Evolutionary conservation across 2,888 invertebrate species (phyloP).

Genomic region (Thelaira solivaga): DNA sequence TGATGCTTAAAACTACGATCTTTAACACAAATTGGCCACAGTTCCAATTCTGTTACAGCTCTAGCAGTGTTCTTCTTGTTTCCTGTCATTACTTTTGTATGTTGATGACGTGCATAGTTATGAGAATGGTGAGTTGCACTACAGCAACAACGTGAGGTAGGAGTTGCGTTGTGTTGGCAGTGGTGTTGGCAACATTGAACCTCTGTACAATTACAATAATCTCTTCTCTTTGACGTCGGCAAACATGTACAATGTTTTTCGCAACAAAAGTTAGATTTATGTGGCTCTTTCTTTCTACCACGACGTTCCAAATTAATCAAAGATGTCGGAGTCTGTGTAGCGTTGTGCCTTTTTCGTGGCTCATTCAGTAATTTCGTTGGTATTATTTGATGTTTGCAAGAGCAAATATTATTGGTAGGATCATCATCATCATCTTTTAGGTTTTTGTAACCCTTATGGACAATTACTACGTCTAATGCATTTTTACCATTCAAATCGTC

Average conservation of each 20-base stretch:
- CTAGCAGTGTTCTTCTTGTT: constrained; percentile 13
- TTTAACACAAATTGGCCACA: constrained; percentile 31
- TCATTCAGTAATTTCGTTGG: constrained; percentile 26
- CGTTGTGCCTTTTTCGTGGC: constrained; percentile 72
- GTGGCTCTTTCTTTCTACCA: constrained; percentile 3
- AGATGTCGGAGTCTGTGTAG: constrained; percentile 71
- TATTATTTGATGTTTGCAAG: constrained; percentile 39
- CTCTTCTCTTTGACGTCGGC: constrained; percentile 43
- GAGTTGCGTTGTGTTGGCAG: constrained; percentile 42
- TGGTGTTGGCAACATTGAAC: constrained; percentile 43
- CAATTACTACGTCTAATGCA: constrained; percentile 68
- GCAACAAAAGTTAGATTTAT: constrained; percentile 36
- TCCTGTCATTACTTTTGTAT: constrained; percentile 12
- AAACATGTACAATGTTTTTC: constrained; percentile 51
- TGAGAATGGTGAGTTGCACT: constrained; percentile 35
- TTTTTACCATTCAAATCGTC: constrained; percentile 25
- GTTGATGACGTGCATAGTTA: constrained; percentile 50
- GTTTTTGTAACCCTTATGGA: constrained; percentile 64
- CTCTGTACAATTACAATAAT: constrained; percentile 37
- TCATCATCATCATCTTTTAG: constrained; percentile 18
- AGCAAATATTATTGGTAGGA: constrained; percentile 26
- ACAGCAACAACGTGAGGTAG: constrained; percentile 42
- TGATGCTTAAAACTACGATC: constrained; percentile 37
- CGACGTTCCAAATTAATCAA: constrained; percentile 53
- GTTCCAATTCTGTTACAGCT: constrained; percentile 37